phyloP scores from a whole-genome alignment of 2,888 invertebrate species.

The Gibbula magus region DNA sequence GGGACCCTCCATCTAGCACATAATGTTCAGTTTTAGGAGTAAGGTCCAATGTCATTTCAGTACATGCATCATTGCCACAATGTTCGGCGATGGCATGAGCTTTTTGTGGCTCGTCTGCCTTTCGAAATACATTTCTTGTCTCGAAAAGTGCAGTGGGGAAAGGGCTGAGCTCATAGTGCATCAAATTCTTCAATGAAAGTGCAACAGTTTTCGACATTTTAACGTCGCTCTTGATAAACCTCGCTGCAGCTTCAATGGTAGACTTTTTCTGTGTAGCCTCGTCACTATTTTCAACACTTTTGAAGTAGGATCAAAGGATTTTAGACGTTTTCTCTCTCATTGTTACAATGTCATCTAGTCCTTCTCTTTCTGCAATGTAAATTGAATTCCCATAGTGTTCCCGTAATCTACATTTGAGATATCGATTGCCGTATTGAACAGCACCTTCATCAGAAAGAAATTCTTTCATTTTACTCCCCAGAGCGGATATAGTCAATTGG shows the following conservation, averaged over 20 bases:
- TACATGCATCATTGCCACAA: too few relatives aligned
- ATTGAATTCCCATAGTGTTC: constrained; percentile 46
- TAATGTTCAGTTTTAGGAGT: too few relatives aligned
- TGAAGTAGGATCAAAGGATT: constrained; percentile 40
- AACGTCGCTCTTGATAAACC: constrained; percentile 50
- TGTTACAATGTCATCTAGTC: constrained; percentile 45
- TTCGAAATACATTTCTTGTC: too few relatives aligned
- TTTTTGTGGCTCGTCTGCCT: too few relatives aligned
- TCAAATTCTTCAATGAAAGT: too few relatives aligned
- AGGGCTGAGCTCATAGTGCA: too few relatives aligned
- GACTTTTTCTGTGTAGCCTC: constrained; percentile 31
- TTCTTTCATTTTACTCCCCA: constrained; percentile 33
- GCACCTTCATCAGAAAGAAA: constrained; percentile 9
- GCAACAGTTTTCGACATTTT: too few relatives aligned
- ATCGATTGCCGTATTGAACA: constrained; percentile 24
- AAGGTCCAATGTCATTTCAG: too few relatives aligned
- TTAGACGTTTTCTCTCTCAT: constrained; percentile 36
- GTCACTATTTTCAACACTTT: constrained; percentile 27
- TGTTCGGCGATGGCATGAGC: too few relatives aligned
- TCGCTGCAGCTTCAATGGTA: constrained; percentile 47
- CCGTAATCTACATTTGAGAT: constrained; percentile 43
- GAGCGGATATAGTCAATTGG: constrained; percentile 30
- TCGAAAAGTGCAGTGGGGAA: too few relatives aligned
- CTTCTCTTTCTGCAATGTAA: constrained; percentile 41
- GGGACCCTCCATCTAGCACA: too few relatives aligned